Evolutionary conservation across 2,888 invertebrate species (phyloP), one percentile per base, ranked within the genome.

Genomic region (Limnephilus marmoratus): DNA sequence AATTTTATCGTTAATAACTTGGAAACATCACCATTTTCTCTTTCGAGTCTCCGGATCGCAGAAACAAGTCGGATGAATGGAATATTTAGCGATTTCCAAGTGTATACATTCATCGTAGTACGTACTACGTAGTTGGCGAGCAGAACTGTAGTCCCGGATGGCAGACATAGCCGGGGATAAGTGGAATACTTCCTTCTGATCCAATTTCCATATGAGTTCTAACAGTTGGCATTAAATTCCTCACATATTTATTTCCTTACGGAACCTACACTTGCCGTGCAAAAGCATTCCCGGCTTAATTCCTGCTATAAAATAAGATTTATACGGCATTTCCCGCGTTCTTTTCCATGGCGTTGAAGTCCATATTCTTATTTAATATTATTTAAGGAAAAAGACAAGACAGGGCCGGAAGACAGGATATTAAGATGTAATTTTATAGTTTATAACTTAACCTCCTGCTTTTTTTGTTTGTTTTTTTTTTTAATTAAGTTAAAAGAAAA

Each of bases 121-220:
- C 9, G 9, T 45, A 5, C 2, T 24, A 9, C 68, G 1, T 68
- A n/a, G 24, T 68, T 24, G 68, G 68, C n/a, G 68, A 68, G n/a
- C 24, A 68, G 9, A 68, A 7, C 53, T 45, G 53, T 18, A 37
- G 18, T 29, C 45, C 85, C 45, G 86, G 49, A 49, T 49, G 45
- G 37, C 49, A 41, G 45, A 45, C 45, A 45, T 68, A 45, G 86
- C 29, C 29, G 49, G 45, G 24, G 86, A 86, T 29, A 86, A 86
- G 49, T 86, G 45, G 86, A 45, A 86, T 86, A 86, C 45, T 86
- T 86, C 86, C 86, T 86, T 11, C 49, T 86, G 86, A 86, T 86
- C 86, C 86, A 45, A 86, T 86, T 86, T 86, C 86, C 86, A 86
- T 86, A 86, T 2, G n/a, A 15, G 86, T 45, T 9, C 45, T 45